phyloP scores from a whole-genome alignment of 2,113 vertebrate species.

The Meles meles region DNA sequence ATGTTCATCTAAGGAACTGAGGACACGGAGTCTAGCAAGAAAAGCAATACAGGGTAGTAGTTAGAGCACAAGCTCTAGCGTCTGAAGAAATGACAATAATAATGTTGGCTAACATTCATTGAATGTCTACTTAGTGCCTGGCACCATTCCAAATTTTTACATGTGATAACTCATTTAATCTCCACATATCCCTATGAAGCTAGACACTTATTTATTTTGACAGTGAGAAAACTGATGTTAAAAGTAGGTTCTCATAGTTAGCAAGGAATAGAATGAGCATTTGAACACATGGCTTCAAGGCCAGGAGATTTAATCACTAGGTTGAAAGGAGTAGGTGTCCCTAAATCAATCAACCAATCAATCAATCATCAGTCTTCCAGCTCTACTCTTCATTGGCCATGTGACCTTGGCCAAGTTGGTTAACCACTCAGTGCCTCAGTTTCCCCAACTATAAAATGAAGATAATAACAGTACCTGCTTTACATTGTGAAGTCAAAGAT shows the following conservation, averaged over 20 bases:
- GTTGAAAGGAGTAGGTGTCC: not conserved
- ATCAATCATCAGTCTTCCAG: not conserved
- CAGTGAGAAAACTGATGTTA: not conserved
- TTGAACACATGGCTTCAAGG: not conserved
- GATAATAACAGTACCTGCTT: not conserved
- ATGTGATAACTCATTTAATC: not conserved
- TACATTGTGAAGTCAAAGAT: not conserved
- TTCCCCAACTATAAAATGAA: not conserved
- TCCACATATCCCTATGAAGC: not conserved
- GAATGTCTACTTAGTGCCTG: not conserved
- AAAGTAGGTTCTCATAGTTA: not conserved
- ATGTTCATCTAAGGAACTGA: not conserved
- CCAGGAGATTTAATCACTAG: not conserved
- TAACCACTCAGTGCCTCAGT: not conserved
- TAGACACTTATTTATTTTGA: not conserved
- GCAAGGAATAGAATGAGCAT: not conserved
- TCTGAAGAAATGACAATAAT: not conserved
- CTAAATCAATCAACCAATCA: not conserved
- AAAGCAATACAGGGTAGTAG: not conserved
- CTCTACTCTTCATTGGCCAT: not conserved
- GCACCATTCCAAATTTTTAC: not conserved
- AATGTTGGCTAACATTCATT: not conserved
- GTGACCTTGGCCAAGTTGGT: not conserved
- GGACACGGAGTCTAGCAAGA: not conserved
- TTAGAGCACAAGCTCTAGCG: not conserved